Evolutionary conservation across 2,113 vertebrate genomes (phyloP), one percentile per base, ranked within the genome.

Genomic region (Gadus macrocephalus): DNA sequence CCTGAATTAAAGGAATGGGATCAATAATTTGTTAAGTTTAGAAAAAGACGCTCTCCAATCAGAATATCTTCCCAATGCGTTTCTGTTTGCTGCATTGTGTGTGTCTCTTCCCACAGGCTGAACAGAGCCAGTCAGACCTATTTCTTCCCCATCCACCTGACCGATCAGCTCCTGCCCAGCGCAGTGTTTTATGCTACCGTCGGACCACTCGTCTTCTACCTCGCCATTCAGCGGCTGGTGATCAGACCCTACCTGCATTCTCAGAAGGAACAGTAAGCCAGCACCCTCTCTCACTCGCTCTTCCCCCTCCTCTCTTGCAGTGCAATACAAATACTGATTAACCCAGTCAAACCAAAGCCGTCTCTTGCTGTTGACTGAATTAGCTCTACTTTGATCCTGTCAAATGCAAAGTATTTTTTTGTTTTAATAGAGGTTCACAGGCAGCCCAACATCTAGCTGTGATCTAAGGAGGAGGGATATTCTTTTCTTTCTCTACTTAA

Each of bases 91-190:
- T 49, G 38, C 38, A 11, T 42, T 6, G 38, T 42, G 8, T 14
- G 42, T 49, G 42, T 42, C 27, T 81, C 62, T 77, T 9, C 69
- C 69, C 74, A 15, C 86, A 99, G 97, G 81, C 86, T 99, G 67
- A 98, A 98, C 87, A 88, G 97, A 81, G 97, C 97, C 78, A 99
- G 96, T 83, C 97, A 99, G 93, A 98, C 96, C 0, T 98, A 98
- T 89, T 94, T 97, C 92, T 98, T 98, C 86, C 96, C 97, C 0
- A 91, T 98, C 67, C 96, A 98, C 78, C 81, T 99, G 87, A 98
- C 97, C n/a, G 97, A 98, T 77, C 96, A 98, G 87, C 93, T 98
- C 27, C 92, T 98, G 64, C 97, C 97, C 67, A 99, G 97, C 0
- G 96, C 96, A 0, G 91, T 99, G 9, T 98, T 99, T 91, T 99